Evolutionary conservation across 1,140 invertebrate species (phyloP), one percentile per base, ranked within the genome.

Genomic region (Trichoplusia ni): DNA sequence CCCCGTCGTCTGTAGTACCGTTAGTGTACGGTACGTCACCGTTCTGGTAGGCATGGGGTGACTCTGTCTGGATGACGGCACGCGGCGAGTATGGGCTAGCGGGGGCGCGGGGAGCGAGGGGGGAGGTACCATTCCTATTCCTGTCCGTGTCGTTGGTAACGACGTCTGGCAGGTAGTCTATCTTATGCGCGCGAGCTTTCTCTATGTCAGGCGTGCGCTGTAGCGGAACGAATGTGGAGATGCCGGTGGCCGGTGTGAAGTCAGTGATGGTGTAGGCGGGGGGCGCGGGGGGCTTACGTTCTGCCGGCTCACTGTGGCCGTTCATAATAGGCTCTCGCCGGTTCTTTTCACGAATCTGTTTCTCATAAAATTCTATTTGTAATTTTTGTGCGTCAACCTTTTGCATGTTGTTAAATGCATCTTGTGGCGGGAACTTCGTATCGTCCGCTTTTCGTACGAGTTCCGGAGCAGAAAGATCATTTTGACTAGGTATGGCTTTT

Each of bases 331-430:
- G 70, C 18, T 78, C 69, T 8, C 76, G 79, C 29, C 81, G 84
- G 31, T 70, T 75, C 54, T 90, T 87, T 31, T 90, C 83, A 4
- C 83, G 77, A 27, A 91, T 89, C 71, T 91, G 88, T 65, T 81
- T 85, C 62, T 91, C 90, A 49, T 91, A 91, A 66, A 91, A 91
- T 67, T 91, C 89, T 54, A 91, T 91, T 64, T 91, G 90, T 18
- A 91, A 63, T 49, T 79, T 77, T 56, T 89, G 86, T 1, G 89
- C 86, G 56, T 91, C 89, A 16, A 90, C 73, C 67, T 86, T 89
- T 0, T 69, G 74, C 0, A 73, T 16, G n/a, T n/a, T n/a, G n/a
- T n/a, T n/a, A 14, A 67, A 75, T 2, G 60, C 38, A 7, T 75
- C 79, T 25, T 68, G 40, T 9, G 37, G 29, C 4, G 69, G 63